Evolutionary conservation across 2,113 vertebrate species (phyloP).

Genomic region (Pluvialis apricaria): DNA sequence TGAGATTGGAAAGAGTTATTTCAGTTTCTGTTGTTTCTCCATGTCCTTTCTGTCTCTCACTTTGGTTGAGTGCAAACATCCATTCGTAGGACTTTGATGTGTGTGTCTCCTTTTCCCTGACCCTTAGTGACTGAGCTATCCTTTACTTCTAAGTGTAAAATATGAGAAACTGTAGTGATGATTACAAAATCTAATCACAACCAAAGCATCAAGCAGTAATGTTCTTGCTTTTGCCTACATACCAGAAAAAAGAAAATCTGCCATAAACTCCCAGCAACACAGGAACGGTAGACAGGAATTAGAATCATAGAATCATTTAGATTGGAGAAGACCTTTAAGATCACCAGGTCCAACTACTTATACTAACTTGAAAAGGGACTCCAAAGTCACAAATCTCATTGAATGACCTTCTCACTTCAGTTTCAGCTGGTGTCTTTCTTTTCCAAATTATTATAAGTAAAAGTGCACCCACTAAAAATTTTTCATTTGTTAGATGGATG

Average conservation of each 20-base stretch:
- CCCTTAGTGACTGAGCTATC: not conserved
- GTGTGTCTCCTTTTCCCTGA: not conserved
- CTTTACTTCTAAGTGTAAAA: not conserved
- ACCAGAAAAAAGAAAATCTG: not conserved
- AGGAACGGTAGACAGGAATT: not conserved
- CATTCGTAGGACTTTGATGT: not conserved
- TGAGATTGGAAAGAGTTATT: not conserved
- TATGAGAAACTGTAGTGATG: not conserved
- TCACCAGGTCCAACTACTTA: not conserved
- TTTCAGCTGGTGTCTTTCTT: slow-evolving; percentile 50
- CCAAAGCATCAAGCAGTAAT: not conserved
- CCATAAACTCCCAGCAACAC: not conserved
- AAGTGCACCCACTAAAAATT: slow-evolving; percentile 33
- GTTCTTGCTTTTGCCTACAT: not conserved
- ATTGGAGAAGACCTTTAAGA: not conserved
- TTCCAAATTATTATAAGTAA: slow-evolving; percentile 66
- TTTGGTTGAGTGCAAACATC: not conserved
- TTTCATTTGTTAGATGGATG: slow-evolving; percentile 67
- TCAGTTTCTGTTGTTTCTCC: not conserved
- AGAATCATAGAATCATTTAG: not conserved
- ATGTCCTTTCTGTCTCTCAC: not conserved
- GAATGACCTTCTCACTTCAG: slow-evolving; percentile 41
- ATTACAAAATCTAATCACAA: not conserved
- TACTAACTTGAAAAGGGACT: not conserved
- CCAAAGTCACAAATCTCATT: slow-evolving; percentile 33